Evolutionary conservation across 2,113 vertebrate species (phyloP).

Genomic region (Myrmophylax atrothorax): DNA sequence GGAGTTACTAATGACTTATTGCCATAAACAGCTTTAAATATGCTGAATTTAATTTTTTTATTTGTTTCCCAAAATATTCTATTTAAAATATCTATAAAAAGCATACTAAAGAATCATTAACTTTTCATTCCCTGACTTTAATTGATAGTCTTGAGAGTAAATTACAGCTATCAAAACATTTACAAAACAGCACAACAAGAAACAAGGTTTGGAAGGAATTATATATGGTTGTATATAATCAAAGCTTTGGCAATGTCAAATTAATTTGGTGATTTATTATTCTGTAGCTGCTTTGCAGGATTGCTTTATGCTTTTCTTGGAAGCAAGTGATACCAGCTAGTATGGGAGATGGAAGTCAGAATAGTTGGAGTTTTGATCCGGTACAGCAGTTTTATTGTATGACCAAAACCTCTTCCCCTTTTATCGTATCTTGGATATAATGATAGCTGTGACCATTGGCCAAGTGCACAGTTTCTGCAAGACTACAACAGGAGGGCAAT

Average conservation of each 20-base stretch:
- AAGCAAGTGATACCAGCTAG: not conserved
- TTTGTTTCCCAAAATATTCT: not conserved
- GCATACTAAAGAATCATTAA: not conserved
- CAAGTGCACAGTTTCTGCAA: not conserved
- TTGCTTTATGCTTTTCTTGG: not conserved
- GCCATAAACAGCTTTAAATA: not conserved
- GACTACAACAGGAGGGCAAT: not conserved
- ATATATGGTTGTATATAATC: not conserved
- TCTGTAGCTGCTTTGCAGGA: not conserved
- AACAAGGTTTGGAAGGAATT: not conserved
- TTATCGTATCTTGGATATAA: not conserved
- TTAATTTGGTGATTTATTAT: not conserved
- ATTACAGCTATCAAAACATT: constrained; percentile 1
- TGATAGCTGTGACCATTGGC: not conserved
- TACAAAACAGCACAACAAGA: not conserved
- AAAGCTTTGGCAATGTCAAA: not conserved
- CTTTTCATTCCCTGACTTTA: not conserved
- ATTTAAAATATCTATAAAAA: not conserved
- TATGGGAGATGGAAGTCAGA: not conserved
- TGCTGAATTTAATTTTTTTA: not conserved
- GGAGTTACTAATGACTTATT: not conserved
- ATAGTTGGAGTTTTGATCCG: not conserved
- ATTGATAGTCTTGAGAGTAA: not conserved
- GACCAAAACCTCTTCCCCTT: fast-evolving
- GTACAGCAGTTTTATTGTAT: not conserved